Conservation (phyloP, 1,140 invertebrate genomes). For the Drosophila quadrilineata region DNA sequence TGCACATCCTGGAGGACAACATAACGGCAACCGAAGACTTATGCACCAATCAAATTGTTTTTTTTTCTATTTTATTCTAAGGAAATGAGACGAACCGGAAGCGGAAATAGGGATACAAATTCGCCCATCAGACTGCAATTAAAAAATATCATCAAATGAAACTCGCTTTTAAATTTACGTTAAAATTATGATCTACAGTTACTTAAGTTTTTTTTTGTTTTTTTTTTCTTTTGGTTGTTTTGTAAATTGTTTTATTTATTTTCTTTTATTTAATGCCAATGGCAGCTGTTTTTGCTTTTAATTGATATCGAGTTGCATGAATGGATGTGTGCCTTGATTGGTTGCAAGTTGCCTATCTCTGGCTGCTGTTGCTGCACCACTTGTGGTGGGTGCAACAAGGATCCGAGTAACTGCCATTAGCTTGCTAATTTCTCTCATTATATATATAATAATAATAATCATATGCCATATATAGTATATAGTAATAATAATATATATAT, state of each 20-base stretch:
- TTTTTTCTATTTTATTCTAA: no score
- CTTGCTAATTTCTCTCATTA: conserved; percentile 48
- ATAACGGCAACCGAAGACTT: conserved; percentile 61
- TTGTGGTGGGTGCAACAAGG: background rate
- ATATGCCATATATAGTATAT: conserved; percentile 72
- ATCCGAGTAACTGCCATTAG: conserved; percentile 23
- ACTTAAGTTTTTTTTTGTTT: conserved; percentile 15
- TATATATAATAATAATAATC: conserved; percentile 62
- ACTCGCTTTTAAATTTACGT: background rate
- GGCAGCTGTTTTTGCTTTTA: conserved; percentile 61
- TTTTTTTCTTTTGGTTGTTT: conserved; percentile 1
- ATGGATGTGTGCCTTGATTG: conserved; percentile 15
- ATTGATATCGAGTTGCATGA: conserved; percentile 65
- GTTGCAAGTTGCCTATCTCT: conserved; percentile 9
- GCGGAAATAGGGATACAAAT: no score
- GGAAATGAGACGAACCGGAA: conserved; percentile 29
- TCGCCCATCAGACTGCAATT: background rate
- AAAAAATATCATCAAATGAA: conserved; percentile 5
- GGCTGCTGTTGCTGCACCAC: background rate
- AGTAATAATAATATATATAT: conserved; percentile 67
- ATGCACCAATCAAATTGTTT: conserved; percentile 49
- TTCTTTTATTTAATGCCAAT: conserved; percentile 49
- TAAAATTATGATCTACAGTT: conserved; percentile 13
- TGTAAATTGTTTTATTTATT: conserved; percentile 39
- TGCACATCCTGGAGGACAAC: conserved; percentile 43